Evolutionary conservation across 2,888 invertebrate genomes (phyloP), one percentile per base, ranked within the genome.

Genomic region (Trachelus stipa): DNA sequence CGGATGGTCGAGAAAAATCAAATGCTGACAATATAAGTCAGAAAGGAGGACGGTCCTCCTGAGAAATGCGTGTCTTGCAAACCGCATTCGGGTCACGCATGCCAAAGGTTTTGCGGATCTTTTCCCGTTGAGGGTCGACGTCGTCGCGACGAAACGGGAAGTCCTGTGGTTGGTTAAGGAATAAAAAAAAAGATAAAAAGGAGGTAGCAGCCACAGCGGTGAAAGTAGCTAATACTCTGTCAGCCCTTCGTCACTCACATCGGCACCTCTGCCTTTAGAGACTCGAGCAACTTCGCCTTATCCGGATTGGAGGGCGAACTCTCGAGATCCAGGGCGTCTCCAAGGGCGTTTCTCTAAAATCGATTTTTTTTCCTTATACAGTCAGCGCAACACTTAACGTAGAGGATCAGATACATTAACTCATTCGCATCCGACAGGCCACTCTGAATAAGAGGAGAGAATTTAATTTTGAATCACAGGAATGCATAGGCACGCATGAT

Each of bases 31-130:
- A 11, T 33, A 33, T 71, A 75, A 77, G 68, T 31, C 34, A 77
- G 35, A 69, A 37, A 35, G 34, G 56, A 77, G 74, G 74, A 68
- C 35, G n/a, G 74, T 74, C 15, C 30, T 34, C n/a, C 34, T 31
- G 33, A 11, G 31, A 31, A 75, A n/a, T 40, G 30, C 30, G 68
- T 77, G 77, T 69, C 76, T 77, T 34, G 78, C 76, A 75, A 78
- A 73, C 74, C 76, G 82, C 74, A 87, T 88, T 87, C 86, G 74
- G 82, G 85, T 87, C 87, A 88, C 87, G 88, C 83, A 80, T 81
- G 73, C 77, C 69, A 71, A 34, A 73, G 75, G 71, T 75, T 71
- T 71, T 74, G 75, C 68, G 75, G 75, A 78, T 78, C 68, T 31
- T 35, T 56, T 56, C 56, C 56, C 9, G 56, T 3, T 11, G n/a